phyloP scores from a whole-genome alignment of 2,113 vertebrate species.

The Baryphthengus martii region DNA sequence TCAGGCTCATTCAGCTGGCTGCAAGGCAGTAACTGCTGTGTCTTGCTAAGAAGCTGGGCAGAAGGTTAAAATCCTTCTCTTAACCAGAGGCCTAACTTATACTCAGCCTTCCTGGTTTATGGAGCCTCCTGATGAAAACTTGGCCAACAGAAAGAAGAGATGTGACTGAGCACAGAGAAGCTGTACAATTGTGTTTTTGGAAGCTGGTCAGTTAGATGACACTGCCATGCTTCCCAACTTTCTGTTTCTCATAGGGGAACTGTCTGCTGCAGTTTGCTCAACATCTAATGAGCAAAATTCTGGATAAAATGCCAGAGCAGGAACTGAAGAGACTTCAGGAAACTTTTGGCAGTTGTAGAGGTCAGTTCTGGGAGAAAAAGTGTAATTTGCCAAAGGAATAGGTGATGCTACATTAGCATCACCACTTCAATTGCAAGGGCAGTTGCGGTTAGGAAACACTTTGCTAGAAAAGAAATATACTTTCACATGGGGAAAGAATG shows the following conservation, averaged over 20 bases:
- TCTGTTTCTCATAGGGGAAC: not conserved
- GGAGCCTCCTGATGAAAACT: not conserved
- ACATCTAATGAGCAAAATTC: not conserved
- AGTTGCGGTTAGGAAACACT: not conserved
- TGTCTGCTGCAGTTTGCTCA: not conserved
- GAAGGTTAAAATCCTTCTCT: not conserved
- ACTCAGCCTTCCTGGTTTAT: not conserved
- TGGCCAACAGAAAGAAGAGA: not conserved
- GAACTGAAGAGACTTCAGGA: not conserved
- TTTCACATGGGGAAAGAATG: not conserved
- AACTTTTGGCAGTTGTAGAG: not conserved
- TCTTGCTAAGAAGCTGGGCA: not conserved
- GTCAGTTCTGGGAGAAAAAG: not conserved
- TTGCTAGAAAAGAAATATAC: not conserved
- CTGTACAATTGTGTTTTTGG: not conserved
- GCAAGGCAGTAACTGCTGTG: not conserved
- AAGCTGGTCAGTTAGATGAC: not conserved
- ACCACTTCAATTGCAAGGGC: not conserved
- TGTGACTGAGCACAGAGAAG: not conserved
- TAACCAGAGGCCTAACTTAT: not conserved
- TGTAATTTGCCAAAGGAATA: not conserved
- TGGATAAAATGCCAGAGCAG: not conserved
- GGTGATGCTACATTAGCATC: not conserved
- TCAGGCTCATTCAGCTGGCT: not conserved
- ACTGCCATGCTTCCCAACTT: not conserved